A percentile compares a stretch with the other conserved stretches of the same genome.
phyloP scores from a whole-genome alignment of 2,113 vertebrate genomes.

The Suncus etruscus region DNA sequence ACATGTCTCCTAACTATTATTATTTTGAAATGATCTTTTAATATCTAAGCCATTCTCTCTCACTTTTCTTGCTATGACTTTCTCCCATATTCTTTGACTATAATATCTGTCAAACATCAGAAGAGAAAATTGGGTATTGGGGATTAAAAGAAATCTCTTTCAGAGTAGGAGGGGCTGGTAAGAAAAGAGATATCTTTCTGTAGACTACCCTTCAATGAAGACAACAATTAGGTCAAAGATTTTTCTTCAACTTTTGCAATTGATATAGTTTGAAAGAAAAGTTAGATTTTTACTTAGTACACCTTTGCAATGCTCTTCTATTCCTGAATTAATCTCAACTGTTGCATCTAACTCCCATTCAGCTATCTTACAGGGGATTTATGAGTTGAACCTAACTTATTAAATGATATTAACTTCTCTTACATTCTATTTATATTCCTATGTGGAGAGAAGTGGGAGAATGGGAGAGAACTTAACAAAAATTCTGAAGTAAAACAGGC shows the following conservation, averaged over 20 bases:
- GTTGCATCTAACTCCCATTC: background rate
- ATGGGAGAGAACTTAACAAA: too few species aligned
- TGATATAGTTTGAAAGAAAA: background rate
- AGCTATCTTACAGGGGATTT: background rate
- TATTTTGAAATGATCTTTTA: background rate
- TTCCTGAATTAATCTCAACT: background rate
- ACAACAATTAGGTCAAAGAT: background rate
- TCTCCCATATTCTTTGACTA: background rate
- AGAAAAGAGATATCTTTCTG: background rate
- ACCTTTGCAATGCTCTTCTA: background rate
- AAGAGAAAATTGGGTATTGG: background rate
- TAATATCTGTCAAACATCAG: background rate
- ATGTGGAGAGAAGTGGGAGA: background rate
- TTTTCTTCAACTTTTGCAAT: background rate
- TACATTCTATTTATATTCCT: background rate
- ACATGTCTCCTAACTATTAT: background rate
- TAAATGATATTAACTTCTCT: too few species aligned
- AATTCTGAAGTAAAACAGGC: background rate
- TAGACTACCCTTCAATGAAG: background rate
- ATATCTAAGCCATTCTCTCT: background rate
- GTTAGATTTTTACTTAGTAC: background rate
- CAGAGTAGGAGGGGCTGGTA: too few species aligned
- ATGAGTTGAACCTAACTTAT: background rate
- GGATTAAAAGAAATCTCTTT: background rate
- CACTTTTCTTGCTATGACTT: background rate